Conservation (phyloP, 2,797 vertebrate genomes). For the Enteromius afrohamiltoni region DNA sequence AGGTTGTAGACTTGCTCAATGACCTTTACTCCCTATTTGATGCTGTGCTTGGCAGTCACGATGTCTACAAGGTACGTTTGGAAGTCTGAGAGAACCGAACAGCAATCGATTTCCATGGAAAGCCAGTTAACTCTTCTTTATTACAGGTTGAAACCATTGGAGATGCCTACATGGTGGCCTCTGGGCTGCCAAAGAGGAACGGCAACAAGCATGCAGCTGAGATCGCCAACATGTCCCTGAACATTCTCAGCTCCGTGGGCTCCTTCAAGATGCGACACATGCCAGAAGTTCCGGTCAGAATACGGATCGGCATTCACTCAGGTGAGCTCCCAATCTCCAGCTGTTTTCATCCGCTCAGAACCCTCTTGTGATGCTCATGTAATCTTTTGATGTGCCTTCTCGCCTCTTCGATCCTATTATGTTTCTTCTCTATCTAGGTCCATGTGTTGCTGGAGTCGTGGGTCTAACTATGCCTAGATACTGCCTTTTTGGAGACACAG, state of each 20-base stretch:
- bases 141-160: constrained; percentile 86
- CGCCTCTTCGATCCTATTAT: not conserved
- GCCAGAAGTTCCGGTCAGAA: constrained; percentile 84
- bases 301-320: constrained; percentile 87
- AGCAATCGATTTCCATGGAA: not conserved
- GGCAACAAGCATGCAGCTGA: constrained; percentile 86
- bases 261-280: constrained; percentile 87
- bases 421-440: constrained; percentile 67
- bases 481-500: constrained; percentile 88
- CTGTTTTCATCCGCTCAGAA: not conserved
- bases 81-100: not conserved
- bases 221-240: constrained; percentile 87
- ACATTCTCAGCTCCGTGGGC: constrained; percentile 87
- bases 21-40: constrained; percentile 92
- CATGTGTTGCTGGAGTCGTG: constrained; percentile 85
- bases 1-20: constrained; percentile 93
- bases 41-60: constrained; percentile 88
- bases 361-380: not conserved
- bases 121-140: not conserved
- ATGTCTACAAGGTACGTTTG: constrained; percentile 89
- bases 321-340: constrained; percentile 66
- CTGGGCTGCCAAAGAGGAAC: constrained; percentile 83
- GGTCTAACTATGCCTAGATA: constrained; percentile 87
- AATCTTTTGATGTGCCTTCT: not conserved
- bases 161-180: constrained; percentile 88